Evolutionary conservation across 2,888 invertebrate genomes (phyloP).

Genomic region (Alcis repandata): DNA sequence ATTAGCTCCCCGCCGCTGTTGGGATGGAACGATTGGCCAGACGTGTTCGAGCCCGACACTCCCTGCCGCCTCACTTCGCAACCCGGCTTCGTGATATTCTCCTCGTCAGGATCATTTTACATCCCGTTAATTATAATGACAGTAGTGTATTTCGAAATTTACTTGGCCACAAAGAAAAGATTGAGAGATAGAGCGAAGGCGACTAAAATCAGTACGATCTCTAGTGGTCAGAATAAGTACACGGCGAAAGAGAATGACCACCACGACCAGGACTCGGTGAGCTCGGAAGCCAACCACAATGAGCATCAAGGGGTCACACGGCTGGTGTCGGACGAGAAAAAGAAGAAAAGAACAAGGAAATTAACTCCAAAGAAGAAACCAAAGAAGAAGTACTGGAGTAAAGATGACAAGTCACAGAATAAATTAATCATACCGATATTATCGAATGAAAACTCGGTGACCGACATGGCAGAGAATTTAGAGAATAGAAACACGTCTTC

Average conservation of each 20-base stretch:
- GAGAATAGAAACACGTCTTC: constrained; percentile 80
- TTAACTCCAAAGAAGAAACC: constrained; percentile 81
- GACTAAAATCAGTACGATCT: constrained; percentile 91
- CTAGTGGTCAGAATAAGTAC: constrained; percentile 76
- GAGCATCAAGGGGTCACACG: constrained; percentile 84
- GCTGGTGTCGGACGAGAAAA: constrained; percentile 71
- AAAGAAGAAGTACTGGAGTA: constrained; percentile 85
- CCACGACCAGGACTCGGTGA: constrained; percentile 92
- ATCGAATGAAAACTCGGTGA: constrained; percentile 80
- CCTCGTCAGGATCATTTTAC: constrained; percentile 97
- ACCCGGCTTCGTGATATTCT: constrained; percentile 96
- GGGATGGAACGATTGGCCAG: constrained; percentile 98
- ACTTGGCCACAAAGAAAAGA: constrained; percentile 95
- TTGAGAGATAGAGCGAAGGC: constrained; percentile 94
- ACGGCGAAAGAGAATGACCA: constrained; percentile 80
- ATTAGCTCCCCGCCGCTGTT: constrained; percentile 96
- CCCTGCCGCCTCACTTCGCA: constrained; percentile 95
- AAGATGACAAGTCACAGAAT: constrained; percentile 79
- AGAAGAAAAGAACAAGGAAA: constrained; percentile 74
- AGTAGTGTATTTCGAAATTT: constrained; percentile 98
- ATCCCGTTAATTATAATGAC: constrained; percentile 98
- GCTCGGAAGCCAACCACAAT: constrained; percentile 93
- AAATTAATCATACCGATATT: constrained; percentile 81
- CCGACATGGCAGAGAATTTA: constrained; percentile 72
- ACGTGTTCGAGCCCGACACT: constrained; percentile 91